These are phyloP conservation scores for Paragorgia papillata DNA, from an alignment of 92 coral and sea anemone species.

Conservation along the genomic window DNA sequence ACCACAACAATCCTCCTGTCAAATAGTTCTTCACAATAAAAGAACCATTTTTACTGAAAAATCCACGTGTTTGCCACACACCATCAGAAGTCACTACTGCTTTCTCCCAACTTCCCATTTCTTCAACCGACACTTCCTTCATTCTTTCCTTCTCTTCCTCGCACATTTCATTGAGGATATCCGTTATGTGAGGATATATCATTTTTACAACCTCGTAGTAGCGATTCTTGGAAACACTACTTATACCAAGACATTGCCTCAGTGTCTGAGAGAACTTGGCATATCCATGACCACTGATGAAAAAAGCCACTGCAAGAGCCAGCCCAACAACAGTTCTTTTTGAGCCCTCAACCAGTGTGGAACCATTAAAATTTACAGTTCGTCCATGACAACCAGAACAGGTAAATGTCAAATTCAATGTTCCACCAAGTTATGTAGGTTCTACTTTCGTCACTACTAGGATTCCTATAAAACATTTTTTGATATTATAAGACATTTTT, in stretches of 20 bases:
- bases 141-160: no score
- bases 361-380: constrained; percentile 39
- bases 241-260: constrained; percentile 1
- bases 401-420: constrained; percentile 25
- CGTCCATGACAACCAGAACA: constrained; percentile 25
- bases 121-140: no score
- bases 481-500: no score
- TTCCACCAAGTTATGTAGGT: constrained; percentile 16
- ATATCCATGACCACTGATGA: constrained; percentile 56
- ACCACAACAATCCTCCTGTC: no score
- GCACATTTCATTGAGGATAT: no score
- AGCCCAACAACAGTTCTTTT: constrained; percentile 58
- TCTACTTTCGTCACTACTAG: constrained; percentile 42
- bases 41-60: no score
- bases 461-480: constrained; percentile 40
- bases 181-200: no score
- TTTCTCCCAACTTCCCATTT: no score
- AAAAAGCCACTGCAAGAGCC: constrained; percentile 54
- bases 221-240: constrained; percentile 5
- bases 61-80: no score
- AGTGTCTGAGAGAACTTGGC: no score
- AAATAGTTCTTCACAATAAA: no score
- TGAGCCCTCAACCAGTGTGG: constrained; percentile 50
- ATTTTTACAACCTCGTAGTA: background rate
- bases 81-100: no score